Evolutionary conservation across 2,888 invertebrate genomes (phyloP), one percentile per base, ranked within the genome.

Genomic region (Tachina lurida): DNA sequence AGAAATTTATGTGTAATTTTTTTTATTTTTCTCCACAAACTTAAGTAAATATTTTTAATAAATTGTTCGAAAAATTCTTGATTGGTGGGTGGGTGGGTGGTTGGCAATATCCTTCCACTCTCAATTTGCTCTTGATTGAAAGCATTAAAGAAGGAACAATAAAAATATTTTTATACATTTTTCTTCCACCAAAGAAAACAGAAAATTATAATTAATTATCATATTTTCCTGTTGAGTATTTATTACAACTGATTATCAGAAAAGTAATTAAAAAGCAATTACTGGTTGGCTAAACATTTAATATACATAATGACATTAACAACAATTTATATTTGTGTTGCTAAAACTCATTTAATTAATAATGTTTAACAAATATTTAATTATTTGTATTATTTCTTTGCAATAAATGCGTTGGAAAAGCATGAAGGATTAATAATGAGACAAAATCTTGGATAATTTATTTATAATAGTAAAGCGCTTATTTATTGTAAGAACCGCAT

Each of bases 241-340:
- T 71, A 63, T 71, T 71, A 45, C 54, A 41, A 60, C 15, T 49
- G 60, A 68, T 60, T 78, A 73, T 65, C 56, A 41, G n/a, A 41
- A 56, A 73, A 79, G 63, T 56, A 63, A 79, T 79, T 79, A 79
- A 79, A 79, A 79, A 79, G 79, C 70, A 63, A 79, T 79, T 79
- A 71, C 10, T 54, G 47, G 3, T 19, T 52, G 39, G 43, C 31
- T 58, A 62, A 43, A 39, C 31, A 71, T 56, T 56, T 56, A 22
- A 60, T 68, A 68, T 52, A 2, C n/a, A 68, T 60, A 19, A 49
- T 41, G 12, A n/a, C 3, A 13, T 31, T 9, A 45, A 43, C 15
- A 78, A 62, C 15, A 22, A 13, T 49, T 76, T 45, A 12, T 45
- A 15, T 45, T 22, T n/a, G n/a, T 9, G 31, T 12, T 45, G 12